phyloP scores from a whole-genome alignment of 2,113 vertebrate species.

The Ahaetulla prasina region DNA sequence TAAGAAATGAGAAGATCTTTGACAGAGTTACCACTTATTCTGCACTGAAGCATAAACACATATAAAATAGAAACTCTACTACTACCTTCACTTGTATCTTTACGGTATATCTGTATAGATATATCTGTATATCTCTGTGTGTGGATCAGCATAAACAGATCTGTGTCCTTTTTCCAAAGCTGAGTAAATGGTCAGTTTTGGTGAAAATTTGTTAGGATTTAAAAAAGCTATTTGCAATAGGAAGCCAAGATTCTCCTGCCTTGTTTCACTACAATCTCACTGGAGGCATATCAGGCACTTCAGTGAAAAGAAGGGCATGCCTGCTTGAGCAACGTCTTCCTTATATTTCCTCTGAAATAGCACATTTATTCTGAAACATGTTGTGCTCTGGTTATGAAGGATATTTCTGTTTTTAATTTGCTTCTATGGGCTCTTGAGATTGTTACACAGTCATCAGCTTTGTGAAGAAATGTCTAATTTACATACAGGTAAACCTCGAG shows the following conservation, averaged over 20 bases:
- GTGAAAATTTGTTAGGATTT: neutral
- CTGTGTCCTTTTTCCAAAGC: too few species aligned
- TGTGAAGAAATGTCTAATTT: neutral
- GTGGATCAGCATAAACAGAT: neutral
- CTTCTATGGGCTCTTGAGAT: conserved; percentile 13
- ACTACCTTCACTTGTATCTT: neutral
- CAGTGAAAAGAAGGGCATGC: conserved; percentile 28
- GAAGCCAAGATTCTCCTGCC: neutral
- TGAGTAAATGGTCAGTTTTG: too few species aligned
- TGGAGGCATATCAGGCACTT: conserved; percentile 48
- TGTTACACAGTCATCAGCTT: conserved; percentile 2
- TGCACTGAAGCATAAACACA: neutral
- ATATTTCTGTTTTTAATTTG: conserved; percentile 43
- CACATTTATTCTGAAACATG: conserved; percentile 46
- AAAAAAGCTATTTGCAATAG: neutral
- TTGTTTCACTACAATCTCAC: neutral
- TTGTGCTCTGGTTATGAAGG: conserved; percentile 44
- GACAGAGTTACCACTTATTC: neutral
- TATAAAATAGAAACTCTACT: neutral
- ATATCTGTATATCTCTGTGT: neutral
- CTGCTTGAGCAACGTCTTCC: conserved; percentile 32
- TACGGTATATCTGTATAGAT: neutral
- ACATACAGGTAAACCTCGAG: neutral
- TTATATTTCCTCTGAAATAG: conserved; percentile 14
- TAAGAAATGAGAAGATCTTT: neutral